Conservation (phyloP, 1,140 invertebrate genomes). For the Chymomyza costata region DNA sequence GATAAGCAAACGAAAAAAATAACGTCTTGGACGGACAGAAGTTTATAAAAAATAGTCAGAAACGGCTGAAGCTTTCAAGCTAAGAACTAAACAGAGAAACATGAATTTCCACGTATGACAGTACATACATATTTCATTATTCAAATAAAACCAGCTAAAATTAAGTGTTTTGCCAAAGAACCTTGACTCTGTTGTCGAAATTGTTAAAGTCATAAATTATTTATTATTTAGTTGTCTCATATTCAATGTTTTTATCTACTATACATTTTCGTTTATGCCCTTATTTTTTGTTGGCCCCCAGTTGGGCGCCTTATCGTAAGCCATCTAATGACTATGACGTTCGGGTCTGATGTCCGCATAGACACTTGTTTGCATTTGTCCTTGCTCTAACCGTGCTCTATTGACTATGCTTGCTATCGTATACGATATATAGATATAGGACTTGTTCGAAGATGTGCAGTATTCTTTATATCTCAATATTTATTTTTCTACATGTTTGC, state of each 20-base stretch:
- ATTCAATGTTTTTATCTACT: conserved; percentile 20
- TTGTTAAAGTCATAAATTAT: conserved; percentile 6
- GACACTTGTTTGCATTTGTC: conserved; percentile 61
- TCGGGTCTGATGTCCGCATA: conserved; percentile 24
- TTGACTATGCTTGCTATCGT: conserved; percentile 19
- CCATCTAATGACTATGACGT: conserved; percentile 48
- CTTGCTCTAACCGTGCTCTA: conserved; percentile 47
- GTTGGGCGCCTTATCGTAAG: conserved; percentile 17
- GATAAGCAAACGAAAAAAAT: no score
- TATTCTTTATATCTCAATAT: conserved; percentile 51
- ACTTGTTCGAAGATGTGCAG: conserved; percentile 5
- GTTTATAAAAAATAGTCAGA: no score
- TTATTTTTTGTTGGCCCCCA: conserved; percentile 3
- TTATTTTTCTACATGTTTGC: conserved; percentile 62
- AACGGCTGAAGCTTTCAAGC: no score
- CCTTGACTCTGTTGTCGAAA: conserved; percentile 1
- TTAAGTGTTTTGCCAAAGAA: conserved; percentile 14
- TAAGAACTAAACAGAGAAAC: no score
- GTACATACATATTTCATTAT: no score
- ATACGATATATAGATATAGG: conserved; percentile 26
- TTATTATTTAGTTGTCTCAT: conserved; percentile 11
- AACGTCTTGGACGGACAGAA: no score
- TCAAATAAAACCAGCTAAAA: conserved; percentile 20
- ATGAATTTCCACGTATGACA: no score
- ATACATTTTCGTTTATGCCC: background rate